These are phyloP conservation scores for Drosophila suboccidentalis DNA, from an alignment of 2,888 invertebrate species.

Conservation along the genomic window DNA sequence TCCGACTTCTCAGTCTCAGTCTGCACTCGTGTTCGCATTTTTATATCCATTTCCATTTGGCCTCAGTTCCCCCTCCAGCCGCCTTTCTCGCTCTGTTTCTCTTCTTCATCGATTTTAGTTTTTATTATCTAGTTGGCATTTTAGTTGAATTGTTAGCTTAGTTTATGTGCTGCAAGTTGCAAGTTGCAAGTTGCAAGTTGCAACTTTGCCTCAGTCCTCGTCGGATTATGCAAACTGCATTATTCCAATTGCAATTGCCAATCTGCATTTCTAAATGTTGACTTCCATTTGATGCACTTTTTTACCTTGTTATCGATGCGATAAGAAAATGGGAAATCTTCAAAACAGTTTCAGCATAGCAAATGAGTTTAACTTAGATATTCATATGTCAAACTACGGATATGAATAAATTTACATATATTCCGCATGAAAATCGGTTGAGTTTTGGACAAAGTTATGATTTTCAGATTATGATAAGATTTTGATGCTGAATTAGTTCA, in stretches of 20 bases:
- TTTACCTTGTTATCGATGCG: constrained; percentile 34
- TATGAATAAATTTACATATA: not conserved
- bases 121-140: constrained; percentile 81
- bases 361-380: not conserved
- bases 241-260: constrained; percentile 52
- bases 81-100: not conserved
- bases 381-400: not conserved
- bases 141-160: constrained; percentile 78
- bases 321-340: not conserved
- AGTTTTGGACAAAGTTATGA: not conserved
- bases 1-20: constrained; percentile 28
- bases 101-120: constrained; percentile 54
- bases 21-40: constrained; percentile 67
- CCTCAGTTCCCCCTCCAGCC: constrained; percentile 12
- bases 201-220: constrained; percentile 16
- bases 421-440: not conserved
- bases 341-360: not conserved
- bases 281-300: constrained; percentile 45
- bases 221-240: constrained; percentile 47
- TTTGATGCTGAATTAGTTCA: too few species aligned
- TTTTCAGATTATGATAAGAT: too few species aligned
- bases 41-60: constrained; percentile 65
- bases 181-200: not conserved
- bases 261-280: constrained; percentile 58
- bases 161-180: constrained; percentile 58